These are phyloP conservation scores for Oenanthe oenanthe DNA, from an alignment of 2,113 vertebrate genomes.

Conservation along the genomic window DNA sequence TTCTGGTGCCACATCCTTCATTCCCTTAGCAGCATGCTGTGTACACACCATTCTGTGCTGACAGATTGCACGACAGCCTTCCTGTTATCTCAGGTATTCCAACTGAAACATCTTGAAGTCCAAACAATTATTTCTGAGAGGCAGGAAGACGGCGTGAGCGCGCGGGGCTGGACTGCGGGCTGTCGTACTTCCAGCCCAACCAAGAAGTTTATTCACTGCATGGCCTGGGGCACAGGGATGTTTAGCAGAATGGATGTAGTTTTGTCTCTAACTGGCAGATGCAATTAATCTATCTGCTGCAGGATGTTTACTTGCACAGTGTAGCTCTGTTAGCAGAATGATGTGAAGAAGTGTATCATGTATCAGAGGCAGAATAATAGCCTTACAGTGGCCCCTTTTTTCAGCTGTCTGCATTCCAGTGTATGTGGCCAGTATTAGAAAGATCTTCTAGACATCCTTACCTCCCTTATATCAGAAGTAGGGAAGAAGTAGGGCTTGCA, in stretches of 20 bases:
- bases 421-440: not conserved
- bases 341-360: not conserved
- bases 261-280: not conserved
- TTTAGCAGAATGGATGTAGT: not conserved
- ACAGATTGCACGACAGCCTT: not conserved
- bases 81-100: constrained; percentile 12
- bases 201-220: not conserved
- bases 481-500: not conserved
- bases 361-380: not conserved
- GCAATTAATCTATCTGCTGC: not conserved
- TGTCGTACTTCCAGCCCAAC: not conserved
- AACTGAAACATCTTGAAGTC: not conserved
- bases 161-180: not conserved
- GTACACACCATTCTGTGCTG: not conserved
- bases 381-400: not conserved
- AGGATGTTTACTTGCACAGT: constrained; percentile 4
- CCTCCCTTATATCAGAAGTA: not conserved
- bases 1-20: not conserved
- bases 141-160: not conserved
- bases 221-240: not conserved
- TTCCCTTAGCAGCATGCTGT: not conserved
- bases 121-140: not conserved
- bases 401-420: not conserved
- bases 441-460: not conserved
- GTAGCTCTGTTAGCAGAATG: not conserved